Evolutionary conservation across 2,797 vertebrate genomes (phyloP), one percentile per base, ranked within the genome.

Genomic region (Urosaurus nigricauda): DNA sequence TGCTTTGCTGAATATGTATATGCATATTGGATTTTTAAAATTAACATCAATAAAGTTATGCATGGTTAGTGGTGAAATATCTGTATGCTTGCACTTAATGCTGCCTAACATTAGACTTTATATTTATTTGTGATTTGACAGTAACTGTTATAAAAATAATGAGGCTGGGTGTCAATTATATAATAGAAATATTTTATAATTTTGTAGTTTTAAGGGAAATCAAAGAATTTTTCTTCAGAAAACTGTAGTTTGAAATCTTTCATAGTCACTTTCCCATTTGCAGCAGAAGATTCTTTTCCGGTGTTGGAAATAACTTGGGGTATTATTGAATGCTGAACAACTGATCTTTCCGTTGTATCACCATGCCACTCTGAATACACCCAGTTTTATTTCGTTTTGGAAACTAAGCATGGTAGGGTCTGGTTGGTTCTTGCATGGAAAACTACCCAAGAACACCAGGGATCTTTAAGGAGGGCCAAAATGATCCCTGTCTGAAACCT

Each of bases 151-250:
- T 92, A 92, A 94, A 94, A 93, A 90, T 92, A 80, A 43, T 92
- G 81, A 95, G 96, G 91, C 91, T 96, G 93, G 86, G 89, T 96
- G 74, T 89, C 91, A 93, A 93, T 94, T 92, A 83, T 90, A 8
- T 93, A n/a, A 83, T 73, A 24, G 40, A 82, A 21, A 75, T 68
- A 47, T 43, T 19, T 19, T 73, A 29, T 75, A 56, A 16, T 53
- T 58, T 60, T 86, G 43, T 26, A 82, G 60, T 73, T 80, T 85
- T 68, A 74, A 29, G 56, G 8, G 80, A 24, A 47, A 51, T 74
- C 35, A 73, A 63, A n/a, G 71, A n/a, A 12, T 24, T 86, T 89
- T 83, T 43, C 43, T 74, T 53, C 17, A 70, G 43, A 86, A 89
- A 51, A 73, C 14, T 47, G 32, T 24, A 60, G 3, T 82, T 89